phyloP scores from a whole-genome alignment of 1,140 invertebrate genomes.

The Limonius californicus region DNA sequence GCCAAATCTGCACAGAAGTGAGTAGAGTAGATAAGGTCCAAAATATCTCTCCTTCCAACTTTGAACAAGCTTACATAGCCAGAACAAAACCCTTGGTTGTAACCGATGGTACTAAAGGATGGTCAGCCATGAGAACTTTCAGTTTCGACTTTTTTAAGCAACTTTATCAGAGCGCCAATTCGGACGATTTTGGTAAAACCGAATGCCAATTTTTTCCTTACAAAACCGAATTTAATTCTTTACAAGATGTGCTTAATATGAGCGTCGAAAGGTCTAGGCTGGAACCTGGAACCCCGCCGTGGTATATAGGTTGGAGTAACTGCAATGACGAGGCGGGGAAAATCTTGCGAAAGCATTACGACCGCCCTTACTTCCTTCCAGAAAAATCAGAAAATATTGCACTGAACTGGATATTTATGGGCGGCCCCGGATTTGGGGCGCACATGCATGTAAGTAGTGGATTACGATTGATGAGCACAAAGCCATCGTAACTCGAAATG shows the following conservation, averaged over 20 bases:
- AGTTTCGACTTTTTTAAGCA: conserved; percentile 77
- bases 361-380: conserved; percentile 85
- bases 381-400: conserved; percentile 75
- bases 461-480: too few species aligned
- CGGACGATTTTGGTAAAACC: conserved; percentile 50
- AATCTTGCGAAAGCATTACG: conserved; percentile 74
- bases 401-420: conserved; percentile 96
- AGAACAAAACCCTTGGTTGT: conserved; percentile 77
- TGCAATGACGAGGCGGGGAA: conserved; percentile 76
- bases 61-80: conserved; percentile 54
- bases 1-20: conserved; percentile 66
- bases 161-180: conserved; percentile 59
- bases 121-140: conserved; percentile 68
- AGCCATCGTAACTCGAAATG: too few species aligned
- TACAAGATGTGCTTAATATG: conserved; percentile 79
- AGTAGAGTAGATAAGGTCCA: conserved; percentile 59
- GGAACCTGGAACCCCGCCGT: conserved; percentile 61
- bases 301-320: conserved; percentile 95
- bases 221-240: conserved; percentile 74
- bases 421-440: conserved; percentile 85
- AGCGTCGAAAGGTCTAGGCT: conserved; percentile 61
- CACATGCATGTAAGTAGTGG: conserved; percentile 82
- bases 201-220: conserved; percentile 92
- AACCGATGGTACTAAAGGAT: conserved; percentile 71
- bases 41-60: conserved; percentile 61